Conservation (phyloP, 2,888 invertebrate genomes). For the Metacarcinus magister region DNA sequence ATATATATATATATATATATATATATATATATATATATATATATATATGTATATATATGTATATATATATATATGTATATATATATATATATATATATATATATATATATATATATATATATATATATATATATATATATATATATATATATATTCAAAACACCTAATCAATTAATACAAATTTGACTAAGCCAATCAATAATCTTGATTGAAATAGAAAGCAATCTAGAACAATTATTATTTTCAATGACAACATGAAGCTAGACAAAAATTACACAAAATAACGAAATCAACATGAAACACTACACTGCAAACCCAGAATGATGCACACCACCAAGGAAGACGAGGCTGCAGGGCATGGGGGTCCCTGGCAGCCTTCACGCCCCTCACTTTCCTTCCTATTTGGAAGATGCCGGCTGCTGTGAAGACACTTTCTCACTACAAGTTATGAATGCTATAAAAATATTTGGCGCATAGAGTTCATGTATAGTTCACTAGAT, state of each 20-base stretch:
- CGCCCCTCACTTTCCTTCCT: not conserved
- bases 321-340: constrained; percentile 1
- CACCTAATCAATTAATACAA: constrained; percentile 26
- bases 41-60: not conserved
- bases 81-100: not conserved
- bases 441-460: not conserved
- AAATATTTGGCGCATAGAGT: not conserved
- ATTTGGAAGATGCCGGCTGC: constrained; percentile 5
- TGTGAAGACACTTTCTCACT: constrained; percentile 9
- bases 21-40: not conserved
- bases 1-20: too few species aligned
- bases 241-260: constrained; percentile 31
- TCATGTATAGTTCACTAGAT: not conserved
- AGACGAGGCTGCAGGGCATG: constrained; percentile 6
- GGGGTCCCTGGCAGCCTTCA: not conserved
- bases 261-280: not conserved
- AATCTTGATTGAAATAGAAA: not conserved
- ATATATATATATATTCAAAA: not conserved
- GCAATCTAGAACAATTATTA: constrained; percentile 36
- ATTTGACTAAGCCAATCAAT: not conserved
- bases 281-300: not conserved
- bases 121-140: constrained; percentile 2
- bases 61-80: not conserved
- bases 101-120: constrained; percentile 5
- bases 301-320: not conserved